Percentiles rank a stretch among this genome's conserved stretches.
Conservation (phyloP, 2,888 invertebrate species). For the Oscheius onirici region DNA sequence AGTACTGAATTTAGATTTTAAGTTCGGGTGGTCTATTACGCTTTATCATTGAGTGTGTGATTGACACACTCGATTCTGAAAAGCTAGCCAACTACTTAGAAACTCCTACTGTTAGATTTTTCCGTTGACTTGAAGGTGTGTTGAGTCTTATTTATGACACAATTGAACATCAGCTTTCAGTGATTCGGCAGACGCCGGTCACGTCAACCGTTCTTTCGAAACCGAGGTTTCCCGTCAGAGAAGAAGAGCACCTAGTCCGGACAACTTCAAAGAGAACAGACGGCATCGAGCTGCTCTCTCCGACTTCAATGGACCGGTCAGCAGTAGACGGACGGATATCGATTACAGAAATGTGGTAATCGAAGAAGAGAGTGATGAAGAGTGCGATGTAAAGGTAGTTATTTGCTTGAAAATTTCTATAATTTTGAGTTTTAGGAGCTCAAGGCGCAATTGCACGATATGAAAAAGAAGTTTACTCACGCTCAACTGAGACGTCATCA, state of each 20-base stretch:
- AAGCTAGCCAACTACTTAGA: too few species aligned
- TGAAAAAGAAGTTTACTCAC: not conserved
- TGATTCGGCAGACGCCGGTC: not conserved
- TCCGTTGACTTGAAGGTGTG: too few species aligned
- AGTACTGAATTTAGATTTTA: too few species aligned
- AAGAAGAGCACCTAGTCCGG: conserved; percentile 15
- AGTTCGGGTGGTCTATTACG: too few species aligned
- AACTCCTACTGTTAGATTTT: too few species aligned
- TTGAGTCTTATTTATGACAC: too few species aligned
- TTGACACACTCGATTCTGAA: too few species aligned
- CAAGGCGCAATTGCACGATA: not conserved
- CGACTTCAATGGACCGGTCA: conserved; percentile 17
- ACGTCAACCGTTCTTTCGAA: conserved; percentile 24
- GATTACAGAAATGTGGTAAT: not conserved
- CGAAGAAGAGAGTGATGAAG: conserved; percentile 1
- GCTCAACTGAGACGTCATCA: not conserved
- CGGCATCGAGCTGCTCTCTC: conserved; percentile 6
- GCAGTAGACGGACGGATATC: not conserved
- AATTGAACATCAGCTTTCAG: not conserved
- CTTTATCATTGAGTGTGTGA: too few species aligned
- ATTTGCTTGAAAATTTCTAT: not conserved
- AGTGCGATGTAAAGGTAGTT: not conserved
- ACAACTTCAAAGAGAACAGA: not conserved
- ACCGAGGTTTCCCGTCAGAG: conserved; percentile 7
- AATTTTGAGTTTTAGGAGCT: conserved; percentile 2